Percentiles rank a stretch among this genome's conserved stretches.
Evolutionary conservation across 2,113 vertebrate genomes (phyloP).

Genomic region (Agelaius phoeniceus): DNA sequence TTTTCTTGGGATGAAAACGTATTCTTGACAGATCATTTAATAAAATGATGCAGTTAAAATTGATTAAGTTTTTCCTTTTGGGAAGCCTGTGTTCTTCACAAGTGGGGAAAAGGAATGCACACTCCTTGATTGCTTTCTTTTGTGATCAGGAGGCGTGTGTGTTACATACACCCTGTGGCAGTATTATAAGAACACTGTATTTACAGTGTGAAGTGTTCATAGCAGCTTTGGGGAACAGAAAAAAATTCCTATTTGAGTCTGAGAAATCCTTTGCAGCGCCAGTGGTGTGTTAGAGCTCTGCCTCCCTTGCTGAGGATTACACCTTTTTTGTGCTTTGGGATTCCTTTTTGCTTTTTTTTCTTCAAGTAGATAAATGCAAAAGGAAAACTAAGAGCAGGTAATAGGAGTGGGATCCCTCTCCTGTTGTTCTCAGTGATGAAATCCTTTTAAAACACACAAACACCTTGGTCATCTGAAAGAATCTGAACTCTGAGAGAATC

Average conservation of each 20-base stretch:
- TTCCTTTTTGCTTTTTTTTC: background rate
- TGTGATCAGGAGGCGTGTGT: background rate
- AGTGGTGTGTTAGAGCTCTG: background rate
- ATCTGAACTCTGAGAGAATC: background rate
- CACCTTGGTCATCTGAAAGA: background rate
- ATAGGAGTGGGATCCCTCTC: background rate
- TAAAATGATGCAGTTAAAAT: constrained; percentile 7
- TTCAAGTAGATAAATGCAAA: background rate
- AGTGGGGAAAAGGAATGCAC: background rate
- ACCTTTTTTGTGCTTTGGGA: background rate
- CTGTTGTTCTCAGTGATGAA: background rate
- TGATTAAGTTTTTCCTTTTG: background rate
- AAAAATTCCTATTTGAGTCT: background rate
- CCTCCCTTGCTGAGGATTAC: background rate
- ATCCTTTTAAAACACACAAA: background rate
- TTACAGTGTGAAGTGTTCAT: background rate
- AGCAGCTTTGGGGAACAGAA: background rate
- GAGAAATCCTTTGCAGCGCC: background rate
- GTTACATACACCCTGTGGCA: background rate
- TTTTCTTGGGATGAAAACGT: background rate
- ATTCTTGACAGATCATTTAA: constrained; percentile 21
- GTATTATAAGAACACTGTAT: background rate
- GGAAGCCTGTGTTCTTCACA: background rate
- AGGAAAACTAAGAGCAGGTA: background rate
- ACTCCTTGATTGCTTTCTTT: background rate